A percentile compares a stretch with the other conserved stretches of the same genome.
Conservation (phyloP, 1,140 invertebrate genomes). For the Luehdorfia chinensis region DNA sequence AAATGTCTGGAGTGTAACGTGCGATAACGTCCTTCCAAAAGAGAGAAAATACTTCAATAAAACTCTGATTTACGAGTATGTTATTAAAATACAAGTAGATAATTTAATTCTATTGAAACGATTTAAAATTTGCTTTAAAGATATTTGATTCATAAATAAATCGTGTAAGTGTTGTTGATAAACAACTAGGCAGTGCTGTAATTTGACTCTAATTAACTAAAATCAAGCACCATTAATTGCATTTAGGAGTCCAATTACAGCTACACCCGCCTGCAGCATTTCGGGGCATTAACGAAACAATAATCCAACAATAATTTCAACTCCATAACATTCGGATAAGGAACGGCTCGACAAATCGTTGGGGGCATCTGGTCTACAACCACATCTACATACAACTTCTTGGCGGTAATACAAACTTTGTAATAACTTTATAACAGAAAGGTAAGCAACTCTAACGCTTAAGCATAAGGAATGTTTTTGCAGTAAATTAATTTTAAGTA, state of each 20-base stretch:
- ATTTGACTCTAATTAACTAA: neutral
- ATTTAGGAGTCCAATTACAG: neutral
- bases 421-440: conserved; percentile 1
- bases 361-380: conserved; percentile 61
- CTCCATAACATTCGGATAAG: conserved; percentile 45
- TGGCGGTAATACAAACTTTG: conserved; percentile 25
- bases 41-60: too few species aligned
- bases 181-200: neutral
- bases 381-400: conserved; percentile 33
- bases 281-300: conserved; percentile 57
- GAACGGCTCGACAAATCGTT: conserved; percentile 35
- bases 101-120: too few species aligned
- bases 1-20: too few species aligned
- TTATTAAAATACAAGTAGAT: too few species aligned
- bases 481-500: neutral
- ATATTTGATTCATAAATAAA: too few species aligned
- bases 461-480: conserved; percentile 26
- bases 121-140: too few species aligned
- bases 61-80: too few species aligned
- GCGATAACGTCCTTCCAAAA: too few species aligned
- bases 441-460: conserved; percentile 17
- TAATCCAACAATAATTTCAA: conserved; percentile 53
- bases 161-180: too few species aligned
- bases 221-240: neutral
- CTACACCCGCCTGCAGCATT: too few species aligned